A percentile compares a stretch with the other conserved stretches of the same genome.
Conservation (phyloP, 2,113 vertebrate species). For the Alouatta palliata region DNA sequence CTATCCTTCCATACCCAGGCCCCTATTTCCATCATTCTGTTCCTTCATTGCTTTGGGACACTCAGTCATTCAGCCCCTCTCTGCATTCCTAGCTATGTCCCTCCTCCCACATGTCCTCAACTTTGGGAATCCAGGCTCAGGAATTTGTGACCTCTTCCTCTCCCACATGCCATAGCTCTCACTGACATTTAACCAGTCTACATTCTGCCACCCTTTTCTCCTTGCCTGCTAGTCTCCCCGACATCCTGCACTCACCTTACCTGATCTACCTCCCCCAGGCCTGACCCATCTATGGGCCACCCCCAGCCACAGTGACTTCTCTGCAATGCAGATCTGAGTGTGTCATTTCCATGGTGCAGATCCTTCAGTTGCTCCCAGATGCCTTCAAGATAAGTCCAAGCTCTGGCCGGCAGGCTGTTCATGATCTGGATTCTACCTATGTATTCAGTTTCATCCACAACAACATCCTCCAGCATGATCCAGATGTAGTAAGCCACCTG, state of each 20-base stretch:
- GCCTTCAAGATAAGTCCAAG: not conserved
- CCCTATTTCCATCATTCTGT: not conserved
- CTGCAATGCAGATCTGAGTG: not conserved
- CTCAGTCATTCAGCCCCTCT: not conserved
- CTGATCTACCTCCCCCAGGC: not conserved
- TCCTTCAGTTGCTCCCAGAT: not conserved
- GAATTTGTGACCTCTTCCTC: not conserved
- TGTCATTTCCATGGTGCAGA: not conserved
- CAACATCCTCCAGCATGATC: not conserved
- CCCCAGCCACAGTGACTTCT: not conserved
- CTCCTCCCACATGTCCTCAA: not conserved
- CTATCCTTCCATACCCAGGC: not conserved
- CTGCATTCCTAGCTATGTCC: not conserved
- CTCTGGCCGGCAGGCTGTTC: not conserved
- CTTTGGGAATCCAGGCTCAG: not conserved
- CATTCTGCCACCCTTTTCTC: not conserved
- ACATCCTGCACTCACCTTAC: not conserved
- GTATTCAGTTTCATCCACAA: not conserved
- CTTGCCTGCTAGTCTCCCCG: not conserved
- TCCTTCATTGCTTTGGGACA: not conserved
- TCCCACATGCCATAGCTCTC: not conserved
- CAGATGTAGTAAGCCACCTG: not conserved
- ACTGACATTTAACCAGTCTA: not conserved
- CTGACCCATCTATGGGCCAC: not conserved
- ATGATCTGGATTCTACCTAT: not conserved